A percentile compares a stretch with the other conserved stretches of the same genome.
Conservation (phyloP, 2,113 vertebrate species). For the Heterocephalus glaber region DNA sequence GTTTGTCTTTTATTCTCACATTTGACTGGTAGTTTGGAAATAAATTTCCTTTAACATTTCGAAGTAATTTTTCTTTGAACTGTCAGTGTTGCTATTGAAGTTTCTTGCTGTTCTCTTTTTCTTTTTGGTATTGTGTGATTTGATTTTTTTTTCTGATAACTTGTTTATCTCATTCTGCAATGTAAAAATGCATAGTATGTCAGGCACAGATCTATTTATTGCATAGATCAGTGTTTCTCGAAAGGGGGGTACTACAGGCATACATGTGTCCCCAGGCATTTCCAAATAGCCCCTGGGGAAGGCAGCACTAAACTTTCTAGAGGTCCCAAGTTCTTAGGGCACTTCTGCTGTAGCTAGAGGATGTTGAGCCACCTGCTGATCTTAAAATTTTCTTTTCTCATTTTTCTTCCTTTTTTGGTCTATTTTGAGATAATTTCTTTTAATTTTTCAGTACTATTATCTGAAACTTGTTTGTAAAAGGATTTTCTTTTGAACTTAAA, state of each 20-base stretch:
- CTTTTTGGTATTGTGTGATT: not conserved
- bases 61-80: not conserved
- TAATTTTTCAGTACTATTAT: not conserved
- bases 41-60: not conserved
- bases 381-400: not conserved
- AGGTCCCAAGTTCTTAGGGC: not conserved
- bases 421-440: not conserved
- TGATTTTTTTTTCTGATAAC: not conserved
- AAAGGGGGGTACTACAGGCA: not conserved
- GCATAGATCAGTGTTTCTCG: not conserved
- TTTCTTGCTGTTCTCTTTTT: not conserved
- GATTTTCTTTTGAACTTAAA: constrained; percentile 10
- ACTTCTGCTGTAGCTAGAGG: not conserved
- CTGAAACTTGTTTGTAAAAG: not conserved
- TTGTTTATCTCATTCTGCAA: not conserved
- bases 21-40: constrained; percentile 19
- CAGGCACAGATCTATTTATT: not conserved
- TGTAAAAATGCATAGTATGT: not conserved
- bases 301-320: not conserved
- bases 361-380: not conserved
- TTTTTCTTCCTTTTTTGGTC: not conserved
- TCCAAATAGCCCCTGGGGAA: not conserved
- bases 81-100: not conserved
- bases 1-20: not conserved
- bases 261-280: not conserved